Base-by-base conservation (phyloP, 2,888 invertebrate species). In the Hypselothyrea guttata region DNA sequence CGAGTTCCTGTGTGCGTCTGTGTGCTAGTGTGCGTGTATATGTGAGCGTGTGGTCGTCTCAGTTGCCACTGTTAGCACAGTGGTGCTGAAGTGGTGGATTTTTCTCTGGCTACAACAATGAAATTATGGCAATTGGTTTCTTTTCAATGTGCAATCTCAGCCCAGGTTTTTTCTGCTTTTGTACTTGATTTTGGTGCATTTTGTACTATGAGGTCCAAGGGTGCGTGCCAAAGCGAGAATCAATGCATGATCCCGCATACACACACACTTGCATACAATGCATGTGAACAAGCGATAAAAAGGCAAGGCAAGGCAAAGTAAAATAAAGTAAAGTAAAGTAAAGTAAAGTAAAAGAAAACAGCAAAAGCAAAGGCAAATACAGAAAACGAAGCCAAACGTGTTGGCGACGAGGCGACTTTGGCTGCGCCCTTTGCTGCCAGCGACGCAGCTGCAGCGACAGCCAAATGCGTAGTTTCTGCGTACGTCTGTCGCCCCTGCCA, bases 401-500 rank as follows among this genome's bases (percentile, higher is more conserved):
- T 58, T 51, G 46, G 31, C 12, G 30, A n/a, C n/a, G 31, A 30
- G 27, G 12, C 51, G 27, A 41, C 55, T 44, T 42, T 16, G 22
- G 37, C 48, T 28, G 34, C 40, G 49, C 54, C 54, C 54, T 55
- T 55, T 48, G 16, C 9, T 40, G 34, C 54, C 62, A 48, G 48
- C 40, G 42, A 40, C 30, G 13, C 41, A 18, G 35, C 33, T 34
- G 38, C 37, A 30, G 41, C 33, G 4, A 13, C 35, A 34, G 34
- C 34, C 12, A 65, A 77, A 56, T 76, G 84, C 74, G 84, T 77
- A 76, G 76, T 76, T 54, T 54, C n/a, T 46, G 44, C 46, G 37
- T 54, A 8, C 47, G 33, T 51, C 8, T 7, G 7, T 27, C 22
- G n/a, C 12, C 9, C 13, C 22, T 16, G 27, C 27, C 28, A 16